These are phyloP conservation scores for Gymnocypris eckloni DNA, from an alignment of 2,797 vertebrate genomes.

Conservation along the genomic window DNA sequence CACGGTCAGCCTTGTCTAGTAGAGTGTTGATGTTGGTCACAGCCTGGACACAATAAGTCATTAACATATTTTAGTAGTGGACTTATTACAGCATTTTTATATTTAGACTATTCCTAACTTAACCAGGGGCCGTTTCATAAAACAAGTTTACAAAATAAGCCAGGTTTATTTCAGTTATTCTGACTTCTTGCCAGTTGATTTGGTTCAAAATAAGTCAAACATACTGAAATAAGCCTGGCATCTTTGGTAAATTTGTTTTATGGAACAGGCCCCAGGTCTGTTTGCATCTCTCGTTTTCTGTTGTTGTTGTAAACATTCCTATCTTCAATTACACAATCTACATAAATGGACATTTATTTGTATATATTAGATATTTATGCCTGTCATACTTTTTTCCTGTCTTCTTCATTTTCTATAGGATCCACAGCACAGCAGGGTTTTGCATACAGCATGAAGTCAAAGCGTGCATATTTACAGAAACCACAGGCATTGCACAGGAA, in stretches of 20 bases:
- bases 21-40: slow-evolving; percentile 98
- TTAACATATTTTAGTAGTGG: background rate
- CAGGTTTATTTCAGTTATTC: too few species aligned
- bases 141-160: too few species aligned
- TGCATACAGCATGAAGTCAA: slow-evolving; percentile 98
- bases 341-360: background rate
- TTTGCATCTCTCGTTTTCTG: background rate
- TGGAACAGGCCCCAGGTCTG: background rate
- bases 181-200: too few species aligned
- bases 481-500: slow-evolving; percentile 98
- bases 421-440: slow-evolving; percentile 98
- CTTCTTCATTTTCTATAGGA: slow-evolving; percentile 98
- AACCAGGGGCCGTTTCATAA: too few species aligned
- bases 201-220: too few species aligned
- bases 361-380: background rate
- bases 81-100: background rate
- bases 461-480: slow-evolving; percentile 98
- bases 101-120: background rate
- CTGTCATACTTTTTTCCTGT: slow-evolving; percentile 91
- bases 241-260: too few species aligned
- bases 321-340: background rate
- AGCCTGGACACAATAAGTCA: slow-evolving; percentile 76
- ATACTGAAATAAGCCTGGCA: too few species aligned
- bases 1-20: slow-evolving; percentile 96
- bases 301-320: background rate